Conservation (phyloP, 2,113 vertebrate genomes). For the Sinocyclocheilus anophthalmus region DNA sequence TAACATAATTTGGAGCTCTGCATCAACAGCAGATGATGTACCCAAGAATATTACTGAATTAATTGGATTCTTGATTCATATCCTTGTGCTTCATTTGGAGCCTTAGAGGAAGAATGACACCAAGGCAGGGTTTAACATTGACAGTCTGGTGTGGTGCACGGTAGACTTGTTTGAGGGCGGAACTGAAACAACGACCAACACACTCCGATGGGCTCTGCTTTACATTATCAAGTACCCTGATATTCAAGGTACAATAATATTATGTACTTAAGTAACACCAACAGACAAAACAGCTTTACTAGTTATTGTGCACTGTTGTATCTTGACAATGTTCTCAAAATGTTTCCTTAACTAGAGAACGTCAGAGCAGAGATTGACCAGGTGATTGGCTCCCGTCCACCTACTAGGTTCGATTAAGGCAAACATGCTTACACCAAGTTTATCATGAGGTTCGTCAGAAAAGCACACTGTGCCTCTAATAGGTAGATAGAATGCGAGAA, state of each 20-base stretch:
- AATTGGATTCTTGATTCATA: background rate
- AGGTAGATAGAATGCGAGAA: constrained; percentile 59
- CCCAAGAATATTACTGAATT: background rate
- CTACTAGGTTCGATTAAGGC: constrained; percentile 65
- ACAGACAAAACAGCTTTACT: background rate
- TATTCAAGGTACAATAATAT: constrained; percentile 79
- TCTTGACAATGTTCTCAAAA: background rate
- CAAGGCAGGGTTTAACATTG: constrained; percentile 72
- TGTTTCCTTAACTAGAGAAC: constrained; percentile 37
- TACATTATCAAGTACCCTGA: constrained; percentile 84
- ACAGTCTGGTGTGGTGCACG: constrained; percentile 75
- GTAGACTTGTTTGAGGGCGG: constrained; percentile 91
- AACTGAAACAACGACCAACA: constrained; percentile 84
- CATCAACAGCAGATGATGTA: background rate
- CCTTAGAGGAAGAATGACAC: constrained; percentile 59
- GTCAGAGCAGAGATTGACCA: constrained; percentile 66
- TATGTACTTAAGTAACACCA: background rate
- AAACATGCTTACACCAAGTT: constrained; percentile 76
- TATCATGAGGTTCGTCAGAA: constrained; percentile 77
- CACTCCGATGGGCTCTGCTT: constrained; percentile 84
- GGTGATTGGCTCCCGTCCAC: constrained; percentile 56
- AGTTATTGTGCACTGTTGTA: background rate
- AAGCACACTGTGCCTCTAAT: constrained; percentile 63
- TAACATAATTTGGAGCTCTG: background rate
- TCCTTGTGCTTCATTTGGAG: background rate